Evolutionary conservation across 2,797 vertebrate species (phyloP).

Genomic region (Xiphorhynchus erythropygius): DNA sequence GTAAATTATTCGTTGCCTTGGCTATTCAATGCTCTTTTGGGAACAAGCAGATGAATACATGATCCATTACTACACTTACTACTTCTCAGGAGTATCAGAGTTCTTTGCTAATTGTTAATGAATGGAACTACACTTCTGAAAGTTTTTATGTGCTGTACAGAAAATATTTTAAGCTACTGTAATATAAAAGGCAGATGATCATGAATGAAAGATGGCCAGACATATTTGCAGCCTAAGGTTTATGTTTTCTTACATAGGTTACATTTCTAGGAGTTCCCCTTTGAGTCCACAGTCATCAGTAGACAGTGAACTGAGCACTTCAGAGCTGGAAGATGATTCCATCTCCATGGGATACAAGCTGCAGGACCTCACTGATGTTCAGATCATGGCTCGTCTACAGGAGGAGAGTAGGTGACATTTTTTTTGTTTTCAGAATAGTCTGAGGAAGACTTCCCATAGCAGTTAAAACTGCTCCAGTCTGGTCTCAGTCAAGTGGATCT

Average conservation of each 20-base stretch:
- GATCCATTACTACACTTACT: neutral
- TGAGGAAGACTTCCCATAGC: neutral
- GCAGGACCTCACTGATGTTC: constrained; percentile 97
- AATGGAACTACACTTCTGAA: neutral
- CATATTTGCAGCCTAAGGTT: neutral
- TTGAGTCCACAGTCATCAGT: constrained; percentile 94
- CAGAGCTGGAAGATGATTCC: constrained; percentile 91
- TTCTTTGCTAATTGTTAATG: neutral
- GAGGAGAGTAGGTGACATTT: constrained; percentile 92
- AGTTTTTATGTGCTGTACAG: neutral
- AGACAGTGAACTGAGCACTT: constrained; percentile 91
- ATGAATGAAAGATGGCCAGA: neutral
- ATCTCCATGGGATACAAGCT: constrained; percentile 98
- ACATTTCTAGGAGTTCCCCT: constrained; percentile 81
- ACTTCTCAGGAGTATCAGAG: neutral
- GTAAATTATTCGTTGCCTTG: constrained; percentile 8
- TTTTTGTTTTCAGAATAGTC: neutral
- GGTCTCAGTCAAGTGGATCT: neutral
- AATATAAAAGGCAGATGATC: neutral
- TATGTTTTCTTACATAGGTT: constrained; percentile 74
- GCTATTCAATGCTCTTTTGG: neutral
- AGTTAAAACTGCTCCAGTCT: neutral
- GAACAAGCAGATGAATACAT: neutral
- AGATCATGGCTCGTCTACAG: constrained; percentile 98
- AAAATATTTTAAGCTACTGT: neutral